Percentiles rank a stretch among this genome's conserved stretches.
Evolutionary conservation across 2,113 vertebrate species (phyloP).

Genomic region (Sylvietta virens): DNA sequence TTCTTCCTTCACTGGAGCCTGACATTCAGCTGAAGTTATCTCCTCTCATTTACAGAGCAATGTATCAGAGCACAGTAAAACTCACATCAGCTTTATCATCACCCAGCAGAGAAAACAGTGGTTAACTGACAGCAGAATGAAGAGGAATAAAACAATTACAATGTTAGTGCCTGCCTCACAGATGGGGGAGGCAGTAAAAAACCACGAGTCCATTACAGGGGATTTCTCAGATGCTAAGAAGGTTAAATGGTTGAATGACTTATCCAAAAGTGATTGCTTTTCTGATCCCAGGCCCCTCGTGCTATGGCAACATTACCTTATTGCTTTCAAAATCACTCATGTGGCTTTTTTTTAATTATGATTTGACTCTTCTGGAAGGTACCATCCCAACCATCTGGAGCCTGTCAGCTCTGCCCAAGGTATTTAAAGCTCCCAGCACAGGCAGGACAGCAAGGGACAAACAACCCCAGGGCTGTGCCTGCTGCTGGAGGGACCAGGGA

Average conservation of each 20-base stretch:
- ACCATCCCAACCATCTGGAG: not conserved
- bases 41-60: not conserved
- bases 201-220: not conserved
- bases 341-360: conserved; percentile 9
- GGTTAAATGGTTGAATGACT: conserved; percentile 46
- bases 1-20: conserved; percentile 39
- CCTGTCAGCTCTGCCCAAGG: not conserved
- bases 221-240: conserved; percentile 49
- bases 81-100: conserved; percentile 8
- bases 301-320: not conserved
- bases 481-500: not conserved
- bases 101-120: conserved; percentile 30
- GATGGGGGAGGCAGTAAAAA: not conserved
- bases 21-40: conserved; percentile 17
- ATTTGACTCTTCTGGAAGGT: not conserved
- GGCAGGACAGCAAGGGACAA: not conserved
- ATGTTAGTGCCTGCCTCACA: not conserved
- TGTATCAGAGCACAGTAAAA: conserved; percentile 31
- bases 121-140: conserved; percentile 9
- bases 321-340: conserved; percentile 16
- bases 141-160: conserved; percentile 6
- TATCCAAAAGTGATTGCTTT: conserved; percentile 51
- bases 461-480: not conserved
- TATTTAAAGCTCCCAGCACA: not conserved
- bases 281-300: not conserved